A percentile compares a stretch with the other conserved stretches of the same genome.
phyloP scores from a whole-genome alignment of 2,113 vertebrate genomes.

The Hippoglossus stenolepis region DNA sequence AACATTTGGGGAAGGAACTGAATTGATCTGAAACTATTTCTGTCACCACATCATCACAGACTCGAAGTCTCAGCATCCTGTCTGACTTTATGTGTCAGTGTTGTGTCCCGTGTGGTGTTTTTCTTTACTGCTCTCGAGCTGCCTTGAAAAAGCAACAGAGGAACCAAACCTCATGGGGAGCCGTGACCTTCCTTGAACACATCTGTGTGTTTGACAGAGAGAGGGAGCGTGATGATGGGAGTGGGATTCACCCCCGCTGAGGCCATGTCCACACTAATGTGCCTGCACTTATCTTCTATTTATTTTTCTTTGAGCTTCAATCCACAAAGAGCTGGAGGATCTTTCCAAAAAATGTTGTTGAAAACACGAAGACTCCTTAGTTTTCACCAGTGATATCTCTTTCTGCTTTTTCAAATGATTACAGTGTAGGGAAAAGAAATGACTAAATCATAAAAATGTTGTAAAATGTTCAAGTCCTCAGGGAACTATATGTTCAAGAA shows the following conservation, averaged over 20 bases:
- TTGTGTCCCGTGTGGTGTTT: neutral
- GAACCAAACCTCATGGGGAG: constrained; percentile 18
- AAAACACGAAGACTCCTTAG: neutral
- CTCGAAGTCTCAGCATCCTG: too few relatives aligned
- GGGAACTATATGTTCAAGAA: neutral
- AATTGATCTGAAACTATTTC: neutral
- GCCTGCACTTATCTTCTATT: neutral
- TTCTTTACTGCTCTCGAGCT: neutral
- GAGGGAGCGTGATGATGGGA: constrained; percentile 17
- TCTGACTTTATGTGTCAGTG: neutral
- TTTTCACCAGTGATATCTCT: neutral
- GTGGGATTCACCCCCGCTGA: constrained; percentile 3
- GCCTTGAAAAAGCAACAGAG: constrained; percentile 2
- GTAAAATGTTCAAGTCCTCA: neutral
- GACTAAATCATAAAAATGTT: neutral
- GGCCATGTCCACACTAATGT: constrained; percentile 1
- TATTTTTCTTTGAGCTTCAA: neutral
- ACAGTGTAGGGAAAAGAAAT: neutral
- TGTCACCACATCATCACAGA: neutral
- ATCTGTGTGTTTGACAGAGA: constrained; percentile 32
- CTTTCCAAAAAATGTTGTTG: neutral
- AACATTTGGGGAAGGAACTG: neutral
- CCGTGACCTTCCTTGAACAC: constrained; percentile 10
- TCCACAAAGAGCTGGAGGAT: neutral
- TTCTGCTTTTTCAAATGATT: neutral